A percentile compares a stretch with the other conserved stretches of the same genome.
Evolutionary conservation across 2,113 vertebrate species (phyloP).

Genomic region (Clarias macrocephalus): DNA sequence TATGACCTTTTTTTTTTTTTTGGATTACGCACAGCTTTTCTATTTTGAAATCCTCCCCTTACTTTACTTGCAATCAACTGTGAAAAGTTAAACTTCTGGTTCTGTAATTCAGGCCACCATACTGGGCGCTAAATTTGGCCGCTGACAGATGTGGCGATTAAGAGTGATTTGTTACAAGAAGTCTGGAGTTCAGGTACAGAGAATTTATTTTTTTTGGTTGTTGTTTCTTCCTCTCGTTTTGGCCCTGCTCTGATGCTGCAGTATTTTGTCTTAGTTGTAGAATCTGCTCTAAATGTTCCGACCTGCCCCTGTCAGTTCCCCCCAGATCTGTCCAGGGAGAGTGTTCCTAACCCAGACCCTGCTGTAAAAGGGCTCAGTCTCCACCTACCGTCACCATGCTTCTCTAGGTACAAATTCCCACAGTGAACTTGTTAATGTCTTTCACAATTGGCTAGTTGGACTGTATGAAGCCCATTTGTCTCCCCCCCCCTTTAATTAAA

Average conservation of each 20-base stretch:
- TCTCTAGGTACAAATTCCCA: neutral
- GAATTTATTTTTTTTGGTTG: conserved; percentile 6
- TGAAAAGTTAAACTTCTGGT: conserved; percentile 45
- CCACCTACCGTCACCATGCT: neutral
- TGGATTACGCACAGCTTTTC: neutral
- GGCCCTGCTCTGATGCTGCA: conserved; percentile 36
- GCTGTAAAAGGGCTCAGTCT: conserved; percentile 7
- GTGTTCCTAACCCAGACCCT: conserved; percentile 14
- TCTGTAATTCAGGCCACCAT: conserved; percentile 59
- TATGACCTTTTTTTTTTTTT: neutral
- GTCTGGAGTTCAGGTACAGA: conserved; percentile 52
- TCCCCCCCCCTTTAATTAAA: neutral
- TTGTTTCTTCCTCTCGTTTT: neutral
- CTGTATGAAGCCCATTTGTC: neutral
- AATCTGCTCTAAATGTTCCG: conserved; percentile 25
- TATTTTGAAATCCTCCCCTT: neutral
- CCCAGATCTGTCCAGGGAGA: conserved; percentile 13
- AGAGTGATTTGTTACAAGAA: conserved; percentile 48
- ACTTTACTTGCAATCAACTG: neutral
- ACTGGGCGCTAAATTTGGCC: conserved; percentile 59
- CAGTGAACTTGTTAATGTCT: neutral
- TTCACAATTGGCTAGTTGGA: neutral
- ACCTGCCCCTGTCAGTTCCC: conserved; percentile 34
- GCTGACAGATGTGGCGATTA: conserved; percentile 57
- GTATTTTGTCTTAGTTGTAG: conserved; percentile 39